phyloP scores from a whole-genome alignment of 2,113 vertebrate genomes.

The zebrafish (Danio rerio) region DNA sequence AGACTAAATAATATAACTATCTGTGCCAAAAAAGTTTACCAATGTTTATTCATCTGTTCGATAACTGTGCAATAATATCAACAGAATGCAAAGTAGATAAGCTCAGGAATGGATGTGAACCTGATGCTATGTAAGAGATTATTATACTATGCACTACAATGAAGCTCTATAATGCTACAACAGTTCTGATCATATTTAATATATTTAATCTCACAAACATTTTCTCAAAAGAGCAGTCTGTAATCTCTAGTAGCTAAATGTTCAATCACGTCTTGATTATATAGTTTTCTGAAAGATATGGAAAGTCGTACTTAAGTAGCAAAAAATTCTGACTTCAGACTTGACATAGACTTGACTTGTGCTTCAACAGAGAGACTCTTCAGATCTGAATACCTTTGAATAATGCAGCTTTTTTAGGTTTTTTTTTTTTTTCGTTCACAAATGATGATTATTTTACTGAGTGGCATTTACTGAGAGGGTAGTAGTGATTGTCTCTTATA shows the following conservation, averaged over 20 bases:
- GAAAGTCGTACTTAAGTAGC: not conserved
- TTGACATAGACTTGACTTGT: not conserved
- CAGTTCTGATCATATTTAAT: not conserved
- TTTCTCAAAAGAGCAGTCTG: not conserved
- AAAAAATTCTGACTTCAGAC: not conserved
- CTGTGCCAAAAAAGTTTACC: conserved; percentile 37
- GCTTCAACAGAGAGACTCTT: not conserved
- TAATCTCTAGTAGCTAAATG: not conserved
- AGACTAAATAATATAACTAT: conserved; percentile 7
- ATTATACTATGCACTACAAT: conserved; percentile 21
- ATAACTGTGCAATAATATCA: conserved; percentile 29
- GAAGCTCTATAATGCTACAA: conserved; percentile 3
- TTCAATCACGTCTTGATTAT: not conserved
- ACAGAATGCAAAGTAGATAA: not conserved
- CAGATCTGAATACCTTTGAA: not conserved
- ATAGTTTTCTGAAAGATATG: not conserved
- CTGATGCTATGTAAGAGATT: conserved; percentile 13
- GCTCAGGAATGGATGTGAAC: conserved; percentile 19
- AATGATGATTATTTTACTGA: no score
- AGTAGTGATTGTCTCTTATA: no score
- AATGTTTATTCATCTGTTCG: not conserved
- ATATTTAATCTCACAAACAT: conserved; percentile 11
- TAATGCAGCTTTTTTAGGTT: no score
- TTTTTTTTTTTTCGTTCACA: no score
- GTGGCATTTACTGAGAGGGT: no score